Base-by-base conservation (phyloP, 2,113 vertebrate genomes). In the Leptobrachium leishanense region DNA sequence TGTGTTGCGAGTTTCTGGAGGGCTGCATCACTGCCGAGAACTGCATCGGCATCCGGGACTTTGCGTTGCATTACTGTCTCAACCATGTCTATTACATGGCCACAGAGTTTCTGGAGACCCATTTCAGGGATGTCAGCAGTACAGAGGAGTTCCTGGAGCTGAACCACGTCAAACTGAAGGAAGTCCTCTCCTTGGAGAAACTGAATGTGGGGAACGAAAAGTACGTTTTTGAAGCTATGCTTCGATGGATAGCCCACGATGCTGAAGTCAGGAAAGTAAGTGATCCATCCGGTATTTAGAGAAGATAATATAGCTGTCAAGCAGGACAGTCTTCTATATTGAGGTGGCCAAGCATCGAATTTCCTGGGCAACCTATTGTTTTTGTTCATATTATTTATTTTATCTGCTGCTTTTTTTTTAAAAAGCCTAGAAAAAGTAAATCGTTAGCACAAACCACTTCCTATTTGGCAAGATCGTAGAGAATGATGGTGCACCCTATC, bases 1-100 rank as follows among this genome's bases (percentile, higher is more conserved):
- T 99, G 84, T 99, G 98, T 90, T 99, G 96, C 71, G 95, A 99
- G 92, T 99, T 99, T 88, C 72, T 99, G 68, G 96, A 99, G 89
- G 94, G 96, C 89, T 99, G 97, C 88, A 97, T 99, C 78, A 94
- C 93, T 0, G 97, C 97, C 0, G 97, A 99, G 89, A 99, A 99
- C 92, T 99, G 97, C 91, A 94, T 99, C 0, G 98, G 98, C 62
- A 98, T 99, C 87, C 94, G 96, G 1, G 95, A 97, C 85, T 99
- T 99, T 83, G 95, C 97, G 0, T 91, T 98, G 57, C 96, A 97
- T 85, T 99, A 99, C 88, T 98, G 96, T 87, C 94, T 99, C 43
- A 89, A 95, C 89, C 98, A 99, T 0, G 96, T 99, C 11, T 93
- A 98, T 83, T 94, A 98, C 67, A 90, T 93, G 54, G 96, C 98